Percentiles rank a stretch among this genome's conserved stretches.
phyloP scores from a whole-genome alignment of 2,113 vertebrate species.

The Brevimyrus niger region DNA sequence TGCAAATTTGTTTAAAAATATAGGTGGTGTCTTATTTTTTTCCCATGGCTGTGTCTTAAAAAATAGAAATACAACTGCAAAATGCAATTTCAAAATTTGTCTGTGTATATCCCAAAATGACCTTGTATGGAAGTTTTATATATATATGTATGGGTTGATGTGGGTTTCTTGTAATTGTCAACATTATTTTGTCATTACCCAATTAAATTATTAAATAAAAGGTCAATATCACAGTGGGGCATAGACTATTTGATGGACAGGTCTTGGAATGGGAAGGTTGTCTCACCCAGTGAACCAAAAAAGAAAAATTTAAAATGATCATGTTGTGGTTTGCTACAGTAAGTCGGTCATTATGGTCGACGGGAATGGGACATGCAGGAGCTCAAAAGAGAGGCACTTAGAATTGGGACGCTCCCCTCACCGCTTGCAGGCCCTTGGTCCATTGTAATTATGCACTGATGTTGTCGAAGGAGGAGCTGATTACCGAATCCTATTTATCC shows the following conservation, averaged over 20 bases:
- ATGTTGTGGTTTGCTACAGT: not conserved
- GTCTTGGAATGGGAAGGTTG: not conserved
- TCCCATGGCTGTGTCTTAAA: no score
- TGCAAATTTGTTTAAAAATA: no score
- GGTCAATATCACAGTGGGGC: not conserved
- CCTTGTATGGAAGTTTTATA: not conserved
- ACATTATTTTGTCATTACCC: no score
- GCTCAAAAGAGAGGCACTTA: no score
- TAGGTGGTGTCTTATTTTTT: no score
- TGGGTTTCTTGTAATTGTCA: not conserved
- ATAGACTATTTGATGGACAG: not conserved
- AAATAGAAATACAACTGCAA: not conserved
- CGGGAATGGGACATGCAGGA: no score
- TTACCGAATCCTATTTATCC: not conserved
- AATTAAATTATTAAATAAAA: not conserved
- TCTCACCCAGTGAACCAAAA: not conserved
- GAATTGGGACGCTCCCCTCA: no score
- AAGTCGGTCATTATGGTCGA: no score
- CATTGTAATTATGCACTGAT: not conserved
- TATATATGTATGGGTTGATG: not conserved
- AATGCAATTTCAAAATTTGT: not conserved
- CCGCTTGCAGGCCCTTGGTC: not conserved
- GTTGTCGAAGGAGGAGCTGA: not conserved
- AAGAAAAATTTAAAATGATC: not conserved
- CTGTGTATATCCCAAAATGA: not conserved